Percentiles rank a stretch among this genome's conserved stretches.
phyloP scores from a whole-genome alignment of 1,140 invertebrate genomes.

The Brachionus plicatilis region DNA sequence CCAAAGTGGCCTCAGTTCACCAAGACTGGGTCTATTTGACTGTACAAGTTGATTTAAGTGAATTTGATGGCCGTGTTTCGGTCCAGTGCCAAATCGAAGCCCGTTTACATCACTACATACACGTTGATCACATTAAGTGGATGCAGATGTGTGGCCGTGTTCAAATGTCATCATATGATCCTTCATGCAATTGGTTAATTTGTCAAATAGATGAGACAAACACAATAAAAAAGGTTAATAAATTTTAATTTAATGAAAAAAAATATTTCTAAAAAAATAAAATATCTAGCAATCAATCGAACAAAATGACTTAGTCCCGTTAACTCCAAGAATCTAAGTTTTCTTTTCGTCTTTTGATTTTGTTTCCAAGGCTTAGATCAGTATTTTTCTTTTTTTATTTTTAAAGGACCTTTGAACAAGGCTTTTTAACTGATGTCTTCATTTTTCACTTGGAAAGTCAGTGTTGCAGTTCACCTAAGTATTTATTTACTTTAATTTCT shows the following conservation, averaged over 20 bases:
- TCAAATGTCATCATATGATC: neutral
- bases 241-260: neutral
- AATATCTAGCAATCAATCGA: neutral
- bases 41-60: neutral
- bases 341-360: neutral
- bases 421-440: neutral
- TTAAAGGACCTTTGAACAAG: neutral
- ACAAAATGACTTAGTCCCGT: neutral
- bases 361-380: neutral
- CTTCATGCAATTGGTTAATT: neutral
- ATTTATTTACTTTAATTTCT: neutral
- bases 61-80: neutral
- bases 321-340: neutral
- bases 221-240: slow-evolving; percentile 2
- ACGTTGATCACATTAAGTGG: slow-evolving; percentile 1
- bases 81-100: neutral
- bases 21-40: neutral
- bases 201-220: neutral
- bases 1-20: neutral
- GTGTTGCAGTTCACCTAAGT: neutral
- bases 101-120: neutral
- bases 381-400: neutral
- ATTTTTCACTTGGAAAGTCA: neutral
- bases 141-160: neutral
- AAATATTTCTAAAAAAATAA: neutral